Percentiles rank a stretch among this genome's conserved stretches.
These are phyloP conservation scores for Oryzaephilus surinamensis DNA, from an alignment of 1,140 invertebrate genomes.

Conservation along the genomic window DNA sequence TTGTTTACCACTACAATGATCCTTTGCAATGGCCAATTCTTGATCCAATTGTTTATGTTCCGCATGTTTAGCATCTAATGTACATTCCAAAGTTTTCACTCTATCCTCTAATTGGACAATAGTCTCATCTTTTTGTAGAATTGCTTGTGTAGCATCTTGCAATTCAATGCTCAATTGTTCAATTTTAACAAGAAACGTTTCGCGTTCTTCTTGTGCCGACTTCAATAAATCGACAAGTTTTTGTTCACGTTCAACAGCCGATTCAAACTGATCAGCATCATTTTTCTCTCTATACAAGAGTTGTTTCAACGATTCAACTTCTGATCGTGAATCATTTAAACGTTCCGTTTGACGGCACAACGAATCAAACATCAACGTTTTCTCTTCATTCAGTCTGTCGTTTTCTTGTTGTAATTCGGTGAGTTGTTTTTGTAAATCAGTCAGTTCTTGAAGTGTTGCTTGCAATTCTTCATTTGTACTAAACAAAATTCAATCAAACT, in stretches of 20 bases:
- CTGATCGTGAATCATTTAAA: conserved; percentile 68
- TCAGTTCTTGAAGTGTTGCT: conserved; percentile 84
- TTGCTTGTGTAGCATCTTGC: conserved; percentile 38
- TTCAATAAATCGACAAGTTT: conserved; percentile 79
- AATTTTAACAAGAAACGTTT: conserved; percentile 62
- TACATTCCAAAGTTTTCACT: conserved; percentile 55
- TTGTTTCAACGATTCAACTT: conserved; percentile 40
- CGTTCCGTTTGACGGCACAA: conserved; percentile 85
- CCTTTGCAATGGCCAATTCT: conserved; percentile 57
- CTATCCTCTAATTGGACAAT: conserved; percentile 54
- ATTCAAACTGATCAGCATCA: conserved; percentile 42
- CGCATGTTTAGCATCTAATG: conserved; percentile 54
- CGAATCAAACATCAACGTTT: conserved; percentile 80
- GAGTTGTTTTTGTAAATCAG: conserved; percentile 77
- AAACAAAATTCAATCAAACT: conserved; percentile 26
- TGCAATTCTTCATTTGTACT: conserved; percentile 92
- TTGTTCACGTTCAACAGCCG: conserved; percentile 62
- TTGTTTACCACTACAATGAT: conserved; percentile 50
- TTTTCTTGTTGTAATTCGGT: conserved; percentile 80
- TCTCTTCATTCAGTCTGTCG: conserved; percentile 76
- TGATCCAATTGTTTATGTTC: conserved; percentile 63
- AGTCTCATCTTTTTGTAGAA: conserved; percentile 37
- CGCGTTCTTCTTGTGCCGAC: conserved; percentile 70
- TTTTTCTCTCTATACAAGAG: conserved; percentile 26
- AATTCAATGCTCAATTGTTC: conserved; percentile 64